Evolutionary conservation across 2,888 invertebrate species (phyloP).

Genomic region (Stenoptilia bipunctidactyla): DNA sequence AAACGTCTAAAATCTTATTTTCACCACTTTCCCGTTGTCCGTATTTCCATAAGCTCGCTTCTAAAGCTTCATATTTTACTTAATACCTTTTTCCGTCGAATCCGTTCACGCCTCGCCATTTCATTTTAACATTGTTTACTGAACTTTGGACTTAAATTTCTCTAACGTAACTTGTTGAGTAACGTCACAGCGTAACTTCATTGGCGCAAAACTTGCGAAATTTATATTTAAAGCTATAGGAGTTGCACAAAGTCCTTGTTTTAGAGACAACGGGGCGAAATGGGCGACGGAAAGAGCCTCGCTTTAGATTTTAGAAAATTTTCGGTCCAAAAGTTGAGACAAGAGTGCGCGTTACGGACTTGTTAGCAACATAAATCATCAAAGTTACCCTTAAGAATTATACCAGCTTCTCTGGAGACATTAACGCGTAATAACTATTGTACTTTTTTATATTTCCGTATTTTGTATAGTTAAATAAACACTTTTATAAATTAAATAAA

Average conservation of each 20-base stretch:
- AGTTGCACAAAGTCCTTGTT: slow-evolving; percentile 21
- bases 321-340: slow-evolving; percentile 46
- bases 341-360: slow-evolving; percentile 32
- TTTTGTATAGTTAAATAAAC: too few species aligned
- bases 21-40: too few species aligned
- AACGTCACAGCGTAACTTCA: slow-evolving; percentile 43
- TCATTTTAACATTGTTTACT: slow-evolving; percentile 1
- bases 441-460: too few species aligned
- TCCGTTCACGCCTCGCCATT: too few species aligned
- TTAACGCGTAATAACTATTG: not conserved
- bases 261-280: slow-evolving; percentile 30
- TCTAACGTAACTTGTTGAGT: slow-evolving; percentile 50
- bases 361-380: slow-evolving; percentile 6
- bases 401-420: not conserved
- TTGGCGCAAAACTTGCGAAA: slow-evolving; percentile 23
- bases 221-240: slow-evolving; percentile 1
- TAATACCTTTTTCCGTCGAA: too few species aligned
- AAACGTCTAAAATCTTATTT: too few species aligned
- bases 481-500: too few species aligned
- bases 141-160: slow-evolving; percentile 36
- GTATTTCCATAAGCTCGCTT: too few species aligned
- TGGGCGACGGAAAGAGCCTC: slow-evolving; percentile 30
- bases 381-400: slow-evolving; percentile 10
- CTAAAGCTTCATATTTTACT: too few species aligned
- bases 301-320: slow-evolving; percentile 60